A percentile compares a stretch with the other conserved stretches of the same genome.
These are phyloP conservation scores for Cotesia chilonis DNA, from an alignment of 1,140 invertebrate species.

Conservation along the genomic window DNA sequence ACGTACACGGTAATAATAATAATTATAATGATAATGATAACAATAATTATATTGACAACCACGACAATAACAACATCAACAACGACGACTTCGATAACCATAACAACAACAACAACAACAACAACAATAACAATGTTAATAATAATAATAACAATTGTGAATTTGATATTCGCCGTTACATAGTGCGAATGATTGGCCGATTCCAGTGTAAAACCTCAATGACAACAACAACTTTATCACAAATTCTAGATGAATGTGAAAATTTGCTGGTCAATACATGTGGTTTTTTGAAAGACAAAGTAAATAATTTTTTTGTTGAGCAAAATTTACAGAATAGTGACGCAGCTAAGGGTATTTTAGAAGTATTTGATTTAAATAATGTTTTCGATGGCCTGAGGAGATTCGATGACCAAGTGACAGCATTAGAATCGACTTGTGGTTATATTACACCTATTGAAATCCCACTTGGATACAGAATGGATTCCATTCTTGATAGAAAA, in stretches of 20 bases:
- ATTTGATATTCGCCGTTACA: neutral
- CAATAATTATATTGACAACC: no score
- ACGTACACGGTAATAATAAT: no score
- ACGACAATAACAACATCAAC: no score
- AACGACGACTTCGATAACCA: no score
- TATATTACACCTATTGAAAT: slow-evolving; percentile 1
- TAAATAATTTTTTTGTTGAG: slow-evolving; percentile 1
- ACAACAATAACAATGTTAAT: no score
- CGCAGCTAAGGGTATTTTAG: neutral
- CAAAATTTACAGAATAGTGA: neutral
- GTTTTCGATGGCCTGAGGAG: slow-evolving; percentile 9
- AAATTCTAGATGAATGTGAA: slow-evolving; percentile 27
- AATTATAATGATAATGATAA: no score
- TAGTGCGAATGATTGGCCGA: slow-evolving; percentile 13
- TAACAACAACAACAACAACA: no score
- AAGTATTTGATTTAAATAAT: neutral
- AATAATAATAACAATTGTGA: neutral
- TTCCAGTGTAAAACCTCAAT: slow-evolving; percentile 25
- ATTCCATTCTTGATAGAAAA: no score
- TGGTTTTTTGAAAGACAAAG: slow-evolving; percentile 16
- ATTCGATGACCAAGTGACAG: neutral
- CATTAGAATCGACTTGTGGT: slow-evolving; percentile 37
- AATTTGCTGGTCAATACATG: slow-evolving; percentile 1
- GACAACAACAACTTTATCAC: slow-evolving; percentile 2
- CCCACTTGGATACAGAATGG: no score